Conservation (phyloP, 2,113 vertebrate genomes). For the Arenaria interpres region DNA sequence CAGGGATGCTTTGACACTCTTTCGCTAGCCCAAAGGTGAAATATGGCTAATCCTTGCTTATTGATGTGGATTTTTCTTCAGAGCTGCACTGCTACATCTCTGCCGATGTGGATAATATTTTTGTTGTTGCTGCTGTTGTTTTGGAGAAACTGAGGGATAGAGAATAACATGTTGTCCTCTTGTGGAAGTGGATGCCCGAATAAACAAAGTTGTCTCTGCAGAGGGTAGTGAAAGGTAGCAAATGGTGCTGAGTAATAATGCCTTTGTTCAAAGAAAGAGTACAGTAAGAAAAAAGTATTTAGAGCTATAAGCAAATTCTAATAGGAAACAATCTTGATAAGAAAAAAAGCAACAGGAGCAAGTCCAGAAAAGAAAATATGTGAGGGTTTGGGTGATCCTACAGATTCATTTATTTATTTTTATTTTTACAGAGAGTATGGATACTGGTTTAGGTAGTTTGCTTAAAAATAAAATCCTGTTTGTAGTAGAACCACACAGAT, state of each 20-base stretch:
- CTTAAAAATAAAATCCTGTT: neutral
- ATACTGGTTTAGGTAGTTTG: neutral
- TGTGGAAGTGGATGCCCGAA: neutral
- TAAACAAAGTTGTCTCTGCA: neutral
- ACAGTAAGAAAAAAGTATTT: neutral
- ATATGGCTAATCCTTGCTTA: neutral
- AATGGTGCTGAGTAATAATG: neutral
- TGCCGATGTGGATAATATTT: neutral
- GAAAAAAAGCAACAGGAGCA: neutral
- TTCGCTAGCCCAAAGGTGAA: neutral
- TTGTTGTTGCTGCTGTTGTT: neutral
- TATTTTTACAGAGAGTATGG: neutral
- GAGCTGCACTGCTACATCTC: neutral
- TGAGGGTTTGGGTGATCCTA: neutral
- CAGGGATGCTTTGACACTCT: neutral
- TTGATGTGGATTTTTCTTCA: neutral
- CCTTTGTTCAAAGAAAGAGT: neutral
- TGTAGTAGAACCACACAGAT: neutral
- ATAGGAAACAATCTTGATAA: neutral
- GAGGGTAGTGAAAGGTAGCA: neutral
- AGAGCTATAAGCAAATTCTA: neutral
- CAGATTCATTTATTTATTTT: neutral
- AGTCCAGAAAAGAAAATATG: neutral
- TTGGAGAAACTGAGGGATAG: neutral
- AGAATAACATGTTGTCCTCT: neutral